These are phyloP conservation scores for Propithecus deckenii DNA, from an alignment of 2,797 vertebrate genomes.

Conservation along the genomic window DNA sequence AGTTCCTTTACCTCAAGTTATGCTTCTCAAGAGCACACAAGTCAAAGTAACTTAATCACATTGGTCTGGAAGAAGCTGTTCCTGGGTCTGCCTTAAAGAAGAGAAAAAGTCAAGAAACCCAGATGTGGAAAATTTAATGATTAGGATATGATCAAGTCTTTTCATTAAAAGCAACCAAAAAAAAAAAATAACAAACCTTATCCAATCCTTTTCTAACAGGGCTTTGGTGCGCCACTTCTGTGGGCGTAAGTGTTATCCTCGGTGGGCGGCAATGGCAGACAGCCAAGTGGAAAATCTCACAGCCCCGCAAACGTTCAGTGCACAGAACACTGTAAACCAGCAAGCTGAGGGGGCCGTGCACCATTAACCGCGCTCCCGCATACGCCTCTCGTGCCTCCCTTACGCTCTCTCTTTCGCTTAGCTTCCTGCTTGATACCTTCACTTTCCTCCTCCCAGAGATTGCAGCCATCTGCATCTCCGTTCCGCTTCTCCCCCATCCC, in stretches of 20 bases:
- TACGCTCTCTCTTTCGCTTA: neutral
- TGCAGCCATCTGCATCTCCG: neutral
- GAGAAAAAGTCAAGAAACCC: neutral
- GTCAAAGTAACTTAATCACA: neutral
- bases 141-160: constrained; percentile 12
- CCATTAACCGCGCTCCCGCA: neutral
- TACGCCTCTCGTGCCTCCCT: neutral
- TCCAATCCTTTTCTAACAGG: constrained; percentile 27
- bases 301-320: constrained; percentile 27
- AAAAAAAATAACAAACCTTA: neutral
- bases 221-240: neutral
- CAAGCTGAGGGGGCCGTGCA: neutral
- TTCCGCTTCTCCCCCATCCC: neutral
- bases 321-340: neutral
- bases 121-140: constrained; percentile 52
- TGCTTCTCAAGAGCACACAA: neutral
- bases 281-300: constrained; percentile 71
- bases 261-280: constrained; percentile 40
- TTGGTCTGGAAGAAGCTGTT: neutral
- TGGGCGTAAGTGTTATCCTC: constrained; percentile 4
- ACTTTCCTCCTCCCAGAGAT: neutral
- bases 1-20: neutral
- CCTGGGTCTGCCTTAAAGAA: neutral
- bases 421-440: neutral
- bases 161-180: constrained; percentile 27